These are phyloP conservation scores for Silvanus unidentatus DNA, from an alignment of 2,888 invertebrate genomes.

Conservation along the genomic window DNA sequence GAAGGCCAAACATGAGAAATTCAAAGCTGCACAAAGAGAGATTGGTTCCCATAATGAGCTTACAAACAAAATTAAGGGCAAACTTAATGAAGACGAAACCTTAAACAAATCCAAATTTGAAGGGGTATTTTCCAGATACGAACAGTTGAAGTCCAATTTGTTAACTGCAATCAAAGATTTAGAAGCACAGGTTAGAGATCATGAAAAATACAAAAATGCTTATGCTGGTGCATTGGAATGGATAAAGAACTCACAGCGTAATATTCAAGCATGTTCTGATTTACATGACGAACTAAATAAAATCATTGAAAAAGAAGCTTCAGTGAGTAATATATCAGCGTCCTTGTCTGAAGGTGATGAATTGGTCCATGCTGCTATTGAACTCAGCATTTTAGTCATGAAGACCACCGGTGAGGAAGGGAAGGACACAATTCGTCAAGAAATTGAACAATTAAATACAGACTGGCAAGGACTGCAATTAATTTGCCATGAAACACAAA, in stretches of 20 bases:
- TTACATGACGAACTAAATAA: constrained; percentile 81
- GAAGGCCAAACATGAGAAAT: constrained; percentile 81
- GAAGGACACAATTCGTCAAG: constrained; percentile 73
- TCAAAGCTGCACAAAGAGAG: constrained; percentile 75
- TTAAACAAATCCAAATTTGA: constrained; percentile 58
- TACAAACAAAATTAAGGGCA: constrained; percentile 68
- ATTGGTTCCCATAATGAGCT: constrained; percentile 73
- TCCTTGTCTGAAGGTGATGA: constrained; percentile 68
- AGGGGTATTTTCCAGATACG: constrained; percentile 64
- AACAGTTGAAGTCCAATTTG: constrained; percentile 60
- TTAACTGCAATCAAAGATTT: constrained; percentile 62
- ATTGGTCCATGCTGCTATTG: constrained; percentile 66
- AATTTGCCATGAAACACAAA: constrained; percentile 70
- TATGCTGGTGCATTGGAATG: constrained; percentile 80
- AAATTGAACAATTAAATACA: constrained; percentile 70
- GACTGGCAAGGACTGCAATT: constrained; percentile 79
- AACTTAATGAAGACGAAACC: constrained; percentile 59
- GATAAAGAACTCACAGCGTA: constrained; percentile 73
- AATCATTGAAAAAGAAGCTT: constrained; percentile 69
- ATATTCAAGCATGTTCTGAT: constrained; percentile 78
- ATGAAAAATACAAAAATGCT: constrained; percentile 79
- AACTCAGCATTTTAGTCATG: constrained; percentile 68
- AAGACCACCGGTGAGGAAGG: constrained; percentile 77
- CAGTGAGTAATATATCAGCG: constrained; percentile 62
- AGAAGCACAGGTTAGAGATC: constrained; percentile 78